These are phyloP conservation scores for Cyrtorhinus lividipennis DNA, from an alignment of 1,140 invertebrate species.

Conservation along the genomic window DNA sequence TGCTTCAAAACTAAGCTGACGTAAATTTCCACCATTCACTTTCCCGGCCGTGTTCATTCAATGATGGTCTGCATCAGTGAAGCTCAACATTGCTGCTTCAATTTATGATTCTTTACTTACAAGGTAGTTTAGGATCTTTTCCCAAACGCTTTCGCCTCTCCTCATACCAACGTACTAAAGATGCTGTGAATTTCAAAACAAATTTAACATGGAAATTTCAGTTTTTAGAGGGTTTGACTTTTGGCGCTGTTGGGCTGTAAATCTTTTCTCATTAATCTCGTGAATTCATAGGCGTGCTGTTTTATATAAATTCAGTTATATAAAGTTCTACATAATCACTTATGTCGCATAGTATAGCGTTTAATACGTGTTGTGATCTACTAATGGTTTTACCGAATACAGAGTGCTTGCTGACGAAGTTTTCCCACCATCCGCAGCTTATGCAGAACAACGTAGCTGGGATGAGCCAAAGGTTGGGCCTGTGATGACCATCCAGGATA, in stretches of 20 bases:
- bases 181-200: background rate
- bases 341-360: no score
- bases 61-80: background rate
- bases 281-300: no score
- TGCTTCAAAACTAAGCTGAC: background rate
- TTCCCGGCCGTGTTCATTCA: no score
- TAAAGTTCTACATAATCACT: no score
- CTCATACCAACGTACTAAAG: conserved; percentile 4
- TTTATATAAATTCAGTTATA: no score
- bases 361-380: no score
- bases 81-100: background rate
- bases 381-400: conserved; percentile 42
- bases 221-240: no score
- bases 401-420: conserved; percentile 74
- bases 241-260: no score
- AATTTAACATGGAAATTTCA: background rate
- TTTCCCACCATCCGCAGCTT: conserved; percentile 93
- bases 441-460: conserved; percentile 69
- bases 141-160: background rate
- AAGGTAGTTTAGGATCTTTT: conserved; percentile 1
- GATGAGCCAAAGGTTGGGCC: conserved; percentile 59
- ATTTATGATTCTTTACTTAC: background rate
- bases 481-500: conserved; percentile 41
- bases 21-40: background rate
- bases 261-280: no score